Evolutionary conservation across 2,113 vertebrate genomes (phyloP).

Genomic region (Pelecanoides urinatrix): DNA sequence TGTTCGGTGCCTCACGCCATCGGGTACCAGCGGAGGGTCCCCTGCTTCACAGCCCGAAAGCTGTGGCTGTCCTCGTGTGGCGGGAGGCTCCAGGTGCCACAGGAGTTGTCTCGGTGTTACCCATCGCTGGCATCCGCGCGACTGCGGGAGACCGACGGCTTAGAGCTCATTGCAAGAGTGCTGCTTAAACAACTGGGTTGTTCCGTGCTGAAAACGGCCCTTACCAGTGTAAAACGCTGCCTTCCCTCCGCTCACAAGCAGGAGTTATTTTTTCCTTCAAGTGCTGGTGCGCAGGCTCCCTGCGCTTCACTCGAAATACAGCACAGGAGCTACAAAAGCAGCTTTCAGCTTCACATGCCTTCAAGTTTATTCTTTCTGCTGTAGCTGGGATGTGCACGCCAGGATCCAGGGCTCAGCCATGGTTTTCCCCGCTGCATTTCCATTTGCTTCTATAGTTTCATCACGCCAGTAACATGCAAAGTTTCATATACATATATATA

Average conservation of each 20-base stretch:
- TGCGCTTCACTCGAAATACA: not conserved
- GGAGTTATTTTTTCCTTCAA: not conserved
- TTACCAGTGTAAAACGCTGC: not conserved
- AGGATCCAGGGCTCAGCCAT: not conserved
- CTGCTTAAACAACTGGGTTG: not conserved
- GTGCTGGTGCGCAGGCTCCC: not conserved
- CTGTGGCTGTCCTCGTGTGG: rapidly evolving
- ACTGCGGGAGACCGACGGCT: rapidly evolving
- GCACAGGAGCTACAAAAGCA: not conserved
- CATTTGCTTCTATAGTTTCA: not conserved
- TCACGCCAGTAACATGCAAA: not conserved
- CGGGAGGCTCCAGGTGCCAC: too few species aligned
- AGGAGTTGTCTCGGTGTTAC: not conserved
- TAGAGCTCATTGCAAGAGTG: too few species aligned
- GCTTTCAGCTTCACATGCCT: not conserved
- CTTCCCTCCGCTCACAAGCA: not conserved
- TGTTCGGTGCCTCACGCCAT: rapidly evolving
- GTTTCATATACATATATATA: too few species aligned
- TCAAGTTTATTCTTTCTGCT: not conserved
- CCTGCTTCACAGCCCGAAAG: too few species aligned
- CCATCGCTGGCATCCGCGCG: rapidly evolving
- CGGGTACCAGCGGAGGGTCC: not conserved
- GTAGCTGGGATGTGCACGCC: not conserved
- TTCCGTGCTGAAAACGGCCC: not conserved
- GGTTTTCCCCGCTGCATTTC: not conserved